A percentile compares a stretch with the other conserved stretches of the same genome.
These are phyloP conservation scores for Petrophora chlorosata DNA, from an alignment of 2,888 invertebrate genomes.

Conservation along the genomic window DNA sequence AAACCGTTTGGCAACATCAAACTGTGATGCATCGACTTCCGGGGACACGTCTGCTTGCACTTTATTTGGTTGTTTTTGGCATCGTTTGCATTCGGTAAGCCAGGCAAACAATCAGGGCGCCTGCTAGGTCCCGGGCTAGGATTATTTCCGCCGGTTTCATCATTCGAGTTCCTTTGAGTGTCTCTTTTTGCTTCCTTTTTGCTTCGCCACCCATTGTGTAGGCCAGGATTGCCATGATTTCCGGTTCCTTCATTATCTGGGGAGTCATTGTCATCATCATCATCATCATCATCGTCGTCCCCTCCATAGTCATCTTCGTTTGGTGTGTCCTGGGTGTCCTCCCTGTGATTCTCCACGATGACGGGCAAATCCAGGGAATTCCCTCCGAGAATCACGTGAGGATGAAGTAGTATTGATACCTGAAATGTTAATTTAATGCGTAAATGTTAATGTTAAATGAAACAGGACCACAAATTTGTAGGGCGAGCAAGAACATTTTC, in stretches of 20 bases:
- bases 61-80: slow-evolving; percentile 39
- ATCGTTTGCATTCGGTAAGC: slow-evolving; percentile 28
- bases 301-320: slow-evolving; percentile 37
- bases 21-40: slow-evolving; percentile 57
- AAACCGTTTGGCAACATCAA: slow-evolving; percentile 47
- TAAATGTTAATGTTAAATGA: too few relatives aligned
- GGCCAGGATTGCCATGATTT: slow-evolving; percentile 1
- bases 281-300: slow-evolving; percentile 20
- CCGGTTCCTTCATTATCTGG: background rate
- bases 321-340: slow-evolving; percentile 43
- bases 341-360: slow-evolving; percentile 58
- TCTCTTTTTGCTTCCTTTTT: background rate
- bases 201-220: background rate
- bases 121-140: slow-evolving; percentile 5
- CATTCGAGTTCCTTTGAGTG: background rate
- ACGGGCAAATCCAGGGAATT: slow-evolving; percentile 67
- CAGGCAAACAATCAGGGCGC: slow-evolving; percentile 16
- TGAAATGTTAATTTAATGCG: slow-evolving; percentile 40
- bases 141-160: background rate
- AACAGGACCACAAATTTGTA: too few relatives aligned
- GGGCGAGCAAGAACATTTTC: too few relatives aligned
- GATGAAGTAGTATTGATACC: slow-evolving; percentile 71
- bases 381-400: slow-evolving; percentile 60
- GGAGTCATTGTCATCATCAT: background rate
- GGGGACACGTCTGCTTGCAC: slow-evolving; percentile 34